Conservation (phyloP, 2,888 invertebrate species). For the Steinernema scapterisci region DNA sequence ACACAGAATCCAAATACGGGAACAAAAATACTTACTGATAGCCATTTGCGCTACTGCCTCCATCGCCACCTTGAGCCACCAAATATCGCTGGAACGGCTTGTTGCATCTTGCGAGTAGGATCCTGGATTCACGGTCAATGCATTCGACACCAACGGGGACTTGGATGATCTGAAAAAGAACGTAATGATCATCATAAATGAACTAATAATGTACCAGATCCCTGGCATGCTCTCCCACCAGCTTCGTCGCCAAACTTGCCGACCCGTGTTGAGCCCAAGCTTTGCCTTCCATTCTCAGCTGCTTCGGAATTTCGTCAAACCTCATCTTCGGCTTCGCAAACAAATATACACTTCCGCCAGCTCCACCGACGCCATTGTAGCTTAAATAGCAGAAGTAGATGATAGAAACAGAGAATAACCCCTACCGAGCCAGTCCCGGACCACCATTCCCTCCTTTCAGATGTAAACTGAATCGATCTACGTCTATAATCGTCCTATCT, state of each 20-base stretch:
- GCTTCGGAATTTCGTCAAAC: slow-evolving; percentile 49
- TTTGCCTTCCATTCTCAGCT: slow-evolving; percentile 35
- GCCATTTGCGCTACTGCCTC: slow-evolving; percentile 47
- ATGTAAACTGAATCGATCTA: background rate
- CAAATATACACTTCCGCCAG: slow-evolving; percentile 58
- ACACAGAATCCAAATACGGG: too few relatives aligned
- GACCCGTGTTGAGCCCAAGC: slow-evolving; percentile 41
- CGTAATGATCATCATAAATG: background rate
- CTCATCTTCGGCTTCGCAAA: slow-evolving; percentile 48
- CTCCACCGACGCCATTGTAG: slow-evolving; percentile 63
- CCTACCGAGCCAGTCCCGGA: slow-evolving; percentile 48
- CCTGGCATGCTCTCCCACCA: slow-evolving; percentile 41
- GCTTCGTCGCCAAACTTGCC: slow-evolving; percentile 37
- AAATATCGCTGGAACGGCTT: slow-evolving; percentile 48
- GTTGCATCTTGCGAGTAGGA: slow-evolving; percentile 53
- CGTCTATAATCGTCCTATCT: slow-evolving; percentile 2
- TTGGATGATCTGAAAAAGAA: slow-evolving; percentile 45
- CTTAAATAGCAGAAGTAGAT: slow-evolving; percentile 37
- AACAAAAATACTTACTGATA: slow-evolving; percentile 44
- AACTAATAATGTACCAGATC: slow-evolving; percentile 36
- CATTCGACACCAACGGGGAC: slow-evolving; percentile 64
- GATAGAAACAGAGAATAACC: background rate
- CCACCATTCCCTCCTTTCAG: slow-evolving; percentile 53
- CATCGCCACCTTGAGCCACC: slow-evolving; percentile 58
- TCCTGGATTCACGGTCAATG: slow-evolving; percentile 48